Percentiles rank a stretch among this genome's conserved stretches.
Evolutionary conservation across 2,888 invertebrate genomes (phyloP).

Genomic region (Xestia rhomboidea): DNA sequence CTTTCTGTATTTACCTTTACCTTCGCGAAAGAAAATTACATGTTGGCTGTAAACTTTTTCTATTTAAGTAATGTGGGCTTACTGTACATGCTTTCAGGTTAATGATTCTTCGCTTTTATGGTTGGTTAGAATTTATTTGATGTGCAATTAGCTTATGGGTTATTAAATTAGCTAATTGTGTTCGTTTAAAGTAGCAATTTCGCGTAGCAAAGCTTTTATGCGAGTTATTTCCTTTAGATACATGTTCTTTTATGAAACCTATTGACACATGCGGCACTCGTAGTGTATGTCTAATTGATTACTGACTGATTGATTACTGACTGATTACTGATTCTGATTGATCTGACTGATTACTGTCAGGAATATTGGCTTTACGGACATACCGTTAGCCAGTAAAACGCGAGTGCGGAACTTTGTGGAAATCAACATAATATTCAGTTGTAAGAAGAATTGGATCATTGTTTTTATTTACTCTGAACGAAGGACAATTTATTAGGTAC

Average conservation of each 20-base stretch:
- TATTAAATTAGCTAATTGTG: constrained; percentile 43
- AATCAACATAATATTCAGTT: not conserved
- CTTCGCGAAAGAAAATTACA: constrained; percentile 56
- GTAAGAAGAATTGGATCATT: not conserved
- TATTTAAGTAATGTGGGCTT: constrained; percentile 46
- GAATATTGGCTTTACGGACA: not conserved
- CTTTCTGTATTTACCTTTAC: constrained; percentile 52
- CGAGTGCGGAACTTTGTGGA: not conserved
- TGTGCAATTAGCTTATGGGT: constrained; percentile 27
- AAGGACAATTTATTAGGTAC: not conserved
- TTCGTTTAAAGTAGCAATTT: not conserved
- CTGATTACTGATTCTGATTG: no score
- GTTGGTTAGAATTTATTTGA: constrained; percentile 33
- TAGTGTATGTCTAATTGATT: not conserved
- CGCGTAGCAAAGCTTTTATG: not conserved
- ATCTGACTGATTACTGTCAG: not conserved
- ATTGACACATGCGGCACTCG: not conserved
- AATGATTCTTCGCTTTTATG: constrained; percentile 35
- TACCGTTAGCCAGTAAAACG: not conserved
- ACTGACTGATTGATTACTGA: no score
- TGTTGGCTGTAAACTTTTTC: constrained; percentile 51
- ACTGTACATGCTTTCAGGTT: constrained; percentile 48
- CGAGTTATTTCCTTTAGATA: not conserved
- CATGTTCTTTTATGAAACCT: no score
- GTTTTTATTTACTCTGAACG: not conserved